phyloP scores from a whole-genome alignment of 2,113 vertebrate genomes.

The Archocentrus centrarchus region DNA sequence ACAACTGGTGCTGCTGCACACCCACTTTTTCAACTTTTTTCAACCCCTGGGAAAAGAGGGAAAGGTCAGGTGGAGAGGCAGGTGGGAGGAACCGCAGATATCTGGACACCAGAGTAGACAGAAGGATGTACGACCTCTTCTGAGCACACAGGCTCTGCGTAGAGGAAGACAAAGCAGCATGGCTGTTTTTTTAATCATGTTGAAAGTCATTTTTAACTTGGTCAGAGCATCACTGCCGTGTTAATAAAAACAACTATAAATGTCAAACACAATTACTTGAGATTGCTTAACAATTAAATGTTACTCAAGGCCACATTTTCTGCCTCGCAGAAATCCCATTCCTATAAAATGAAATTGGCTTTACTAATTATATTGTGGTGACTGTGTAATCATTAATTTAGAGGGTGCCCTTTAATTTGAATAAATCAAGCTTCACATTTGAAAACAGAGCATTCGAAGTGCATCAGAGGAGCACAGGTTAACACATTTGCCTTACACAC shows the following conservation, averaged over 20 bases:
- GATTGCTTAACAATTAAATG: background rate
- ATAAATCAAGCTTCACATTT: background rate
- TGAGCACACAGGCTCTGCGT: background rate
- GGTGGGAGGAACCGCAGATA: background rate
- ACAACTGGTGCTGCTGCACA: conserved; percentile 5
- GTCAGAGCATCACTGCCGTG: too few species aligned
- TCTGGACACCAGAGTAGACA: background rate
- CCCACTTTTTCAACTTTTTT: conserved; percentile 5
- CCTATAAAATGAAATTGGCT: background rate
- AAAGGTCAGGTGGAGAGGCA: conserved; percentile 14
- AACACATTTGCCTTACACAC: too few species aligned
- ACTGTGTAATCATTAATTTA: background rate
- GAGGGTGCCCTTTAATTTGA: background rate
- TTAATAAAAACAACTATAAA: background rate
- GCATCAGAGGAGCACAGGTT: too few species aligned
- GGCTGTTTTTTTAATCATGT: background rate
- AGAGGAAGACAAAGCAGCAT: background rate
- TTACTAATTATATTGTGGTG: background rate
- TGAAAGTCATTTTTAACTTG: background rate
- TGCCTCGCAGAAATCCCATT: background rate
- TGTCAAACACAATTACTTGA: background rate
- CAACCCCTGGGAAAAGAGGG: background rate
- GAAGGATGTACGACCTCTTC: background rate
- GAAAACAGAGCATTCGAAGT: background rate
- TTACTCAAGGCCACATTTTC: background rate